Conservation (phyloP, 2,797 vertebrate genomes). For the Microctenopoma lineatum region DNA sequence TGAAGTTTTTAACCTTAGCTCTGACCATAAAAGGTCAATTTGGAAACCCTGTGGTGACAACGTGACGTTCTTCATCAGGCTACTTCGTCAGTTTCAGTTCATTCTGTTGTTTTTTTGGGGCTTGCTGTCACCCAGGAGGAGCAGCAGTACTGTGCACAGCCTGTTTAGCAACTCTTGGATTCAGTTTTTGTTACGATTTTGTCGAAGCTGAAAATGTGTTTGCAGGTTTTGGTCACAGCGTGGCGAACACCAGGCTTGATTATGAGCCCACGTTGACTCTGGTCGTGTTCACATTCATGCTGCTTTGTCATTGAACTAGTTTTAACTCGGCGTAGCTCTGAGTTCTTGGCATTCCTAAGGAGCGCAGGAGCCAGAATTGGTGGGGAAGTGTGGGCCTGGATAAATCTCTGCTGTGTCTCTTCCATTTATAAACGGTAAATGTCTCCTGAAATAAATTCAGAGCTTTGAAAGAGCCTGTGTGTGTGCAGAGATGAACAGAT, state of each 20-base stretch:
- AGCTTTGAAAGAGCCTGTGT: not conserved
- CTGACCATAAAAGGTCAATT: too few species aligned
- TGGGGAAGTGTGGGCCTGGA: slow-evolving; percentile 21
- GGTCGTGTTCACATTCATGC: slow-evolving; percentile 24
- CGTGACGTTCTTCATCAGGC: not conserved
- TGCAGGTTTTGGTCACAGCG: slow-evolving; percentile 11
- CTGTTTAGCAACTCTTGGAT: slow-evolving; percentile 2
- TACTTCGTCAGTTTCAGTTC: not conserved
- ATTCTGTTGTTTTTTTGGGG: not conserved
- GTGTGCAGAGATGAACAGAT: slow-evolving; percentile 3
- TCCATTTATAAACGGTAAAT: not conserved
- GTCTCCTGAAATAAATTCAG: not conserved
- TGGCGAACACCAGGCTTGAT: not conserved
- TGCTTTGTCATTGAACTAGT: slow-evolving; percentile 47
- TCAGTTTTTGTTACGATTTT: not conserved
- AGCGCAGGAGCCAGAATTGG: slow-evolving; percentile 2
- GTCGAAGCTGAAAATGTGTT: not conserved
- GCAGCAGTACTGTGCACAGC: not conserved
- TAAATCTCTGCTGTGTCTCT: slow-evolving; percentile 1
- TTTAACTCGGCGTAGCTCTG: slow-evolving; percentile 33
- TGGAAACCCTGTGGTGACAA: too few species aligned
- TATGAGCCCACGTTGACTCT: not conserved
- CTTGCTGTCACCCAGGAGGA: slow-evolving; percentile 8
- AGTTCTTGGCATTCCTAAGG: slow-evolving; percentile 56
- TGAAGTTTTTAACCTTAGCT: too few species aligned